Conservation (phyloP, 2,113 vertebrate species). For the Sorex araneus region DNA sequence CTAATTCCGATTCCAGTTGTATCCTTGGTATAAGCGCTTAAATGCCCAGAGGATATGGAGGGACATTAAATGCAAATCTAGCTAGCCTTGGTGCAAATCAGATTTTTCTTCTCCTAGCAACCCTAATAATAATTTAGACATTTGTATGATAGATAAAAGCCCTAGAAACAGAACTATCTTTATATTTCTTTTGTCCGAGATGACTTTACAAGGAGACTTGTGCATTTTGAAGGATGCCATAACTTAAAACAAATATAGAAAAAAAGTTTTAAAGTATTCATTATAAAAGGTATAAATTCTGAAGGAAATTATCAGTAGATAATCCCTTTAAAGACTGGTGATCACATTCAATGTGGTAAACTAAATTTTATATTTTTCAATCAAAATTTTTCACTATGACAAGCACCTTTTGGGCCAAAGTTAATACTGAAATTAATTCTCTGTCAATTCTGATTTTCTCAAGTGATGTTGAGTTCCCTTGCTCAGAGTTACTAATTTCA, state of each 20-base stretch:
- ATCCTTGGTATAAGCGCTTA: conserved; percentile 50
- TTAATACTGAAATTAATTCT: neutral
- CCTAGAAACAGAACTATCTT: neutral
- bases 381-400: neutral
- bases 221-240: neutral
- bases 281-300: neutral
- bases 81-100: conserved; percentile 40
- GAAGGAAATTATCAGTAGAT: neutral
- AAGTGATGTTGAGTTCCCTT: neutral
- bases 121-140: neutral
- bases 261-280: neutral
- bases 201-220: neutral
- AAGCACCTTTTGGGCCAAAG: neutral
- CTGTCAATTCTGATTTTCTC: conserved; percentile 27
- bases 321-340: neutral
- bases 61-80: conserved; percentile 55
- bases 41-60: neutral
- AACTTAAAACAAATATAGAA: neutral
- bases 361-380: neutral
- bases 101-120: conserved; percentile 69
- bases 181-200: neutral
- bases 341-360: neutral
- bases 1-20: conserved; percentile 63
- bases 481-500: neutral
- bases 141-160: neutral